These are phyloP conservation scores for Bos indicus DNA, from an alignment of 2,113 vertebrate species.

Conservation along the genomic window DNA sequence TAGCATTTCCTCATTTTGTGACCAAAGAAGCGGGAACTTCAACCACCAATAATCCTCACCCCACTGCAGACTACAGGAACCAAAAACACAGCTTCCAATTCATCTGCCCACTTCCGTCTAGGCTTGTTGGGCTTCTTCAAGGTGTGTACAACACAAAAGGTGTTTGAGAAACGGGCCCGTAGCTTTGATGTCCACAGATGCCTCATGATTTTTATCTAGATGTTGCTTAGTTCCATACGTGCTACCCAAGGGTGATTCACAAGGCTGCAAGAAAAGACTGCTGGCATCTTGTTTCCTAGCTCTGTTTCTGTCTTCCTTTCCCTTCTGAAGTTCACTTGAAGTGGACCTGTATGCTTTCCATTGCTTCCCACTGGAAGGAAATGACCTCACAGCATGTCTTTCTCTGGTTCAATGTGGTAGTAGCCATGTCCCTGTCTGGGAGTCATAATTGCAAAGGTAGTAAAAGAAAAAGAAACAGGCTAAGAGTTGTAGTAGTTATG, in stretches of 20 bases:
- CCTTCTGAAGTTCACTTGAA: background rate
- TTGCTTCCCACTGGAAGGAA: background rate
- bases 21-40: background rate
- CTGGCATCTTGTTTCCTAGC: background rate
- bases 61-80: background rate
- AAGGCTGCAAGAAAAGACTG: background rate
- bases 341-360: background rate
- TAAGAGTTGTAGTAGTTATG: background rate
- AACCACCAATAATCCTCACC: background rate
- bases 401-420: background rate
- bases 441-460: background rate
- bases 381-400: background rate
- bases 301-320: background rate
- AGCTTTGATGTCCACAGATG: background rate
- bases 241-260: background rate
- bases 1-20: background rate
- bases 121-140: background rate
- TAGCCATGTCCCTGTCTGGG: background rate
- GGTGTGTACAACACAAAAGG: background rate
- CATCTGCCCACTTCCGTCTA: too few relatives aligned
- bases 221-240: background rate
- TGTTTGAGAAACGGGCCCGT: background rate
- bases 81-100: background rate
- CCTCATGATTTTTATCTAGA: background rate
- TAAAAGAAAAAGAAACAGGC: background rate